These are phyloP conservation scores for Arion vulgaris DNA, from an alignment of 1,140 invertebrate genomes.

Conservation along the genomic window DNA sequence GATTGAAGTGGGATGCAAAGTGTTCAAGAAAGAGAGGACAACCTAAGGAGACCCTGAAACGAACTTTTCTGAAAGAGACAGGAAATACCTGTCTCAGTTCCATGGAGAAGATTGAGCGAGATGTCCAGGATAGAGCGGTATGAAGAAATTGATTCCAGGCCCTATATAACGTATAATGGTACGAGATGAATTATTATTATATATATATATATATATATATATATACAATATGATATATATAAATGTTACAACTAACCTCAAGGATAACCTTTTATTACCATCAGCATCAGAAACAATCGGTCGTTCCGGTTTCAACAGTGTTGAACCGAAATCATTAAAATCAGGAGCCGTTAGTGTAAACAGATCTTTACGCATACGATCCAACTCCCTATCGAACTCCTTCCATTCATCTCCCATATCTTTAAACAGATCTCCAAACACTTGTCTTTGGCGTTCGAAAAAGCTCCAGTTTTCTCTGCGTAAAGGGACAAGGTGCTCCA, in stretches of 20 bases:
- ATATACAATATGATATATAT: too few species aligned
- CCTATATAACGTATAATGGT: too few species aligned
- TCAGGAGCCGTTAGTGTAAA: constrained; percentile 55
- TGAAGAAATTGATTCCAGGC: too few species aligned
- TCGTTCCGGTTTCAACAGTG: constrained; percentile 57
- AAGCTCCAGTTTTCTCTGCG: constrained; percentile 59
- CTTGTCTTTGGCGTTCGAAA: constrained; percentile 62
- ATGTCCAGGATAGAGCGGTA: too few species aligned
- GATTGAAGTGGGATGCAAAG: too few species aligned
- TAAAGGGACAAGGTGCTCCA: constrained; percentile 57
- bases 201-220: too few species aligned
- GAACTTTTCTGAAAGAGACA: too few species aligned
- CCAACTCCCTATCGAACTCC: constrained; percentile 61
- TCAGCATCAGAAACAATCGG: constrained; percentile 60
- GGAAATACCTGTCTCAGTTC: too few species aligned
- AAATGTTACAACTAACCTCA: constrained; percentile 41
- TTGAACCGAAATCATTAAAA: constrained; percentile 35
- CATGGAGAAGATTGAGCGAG: too few species aligned
- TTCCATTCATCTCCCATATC: constrained; percentile 55
- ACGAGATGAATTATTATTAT: too few species aligned
- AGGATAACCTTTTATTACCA: constrained; percentile 62
- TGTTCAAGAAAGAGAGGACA: too few species aligned
- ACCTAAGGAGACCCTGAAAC: too few species aligned
- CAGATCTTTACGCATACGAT: constrained; percentile 56
- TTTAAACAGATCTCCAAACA: constrained; percentile 53